Percentiles rank a stretch among this genome's conserved stretches.
Evolutionary conservation across 1,140 invertebrate genomes (phyloP).

Genomic region (Hypsibius dujardini): DNA sequence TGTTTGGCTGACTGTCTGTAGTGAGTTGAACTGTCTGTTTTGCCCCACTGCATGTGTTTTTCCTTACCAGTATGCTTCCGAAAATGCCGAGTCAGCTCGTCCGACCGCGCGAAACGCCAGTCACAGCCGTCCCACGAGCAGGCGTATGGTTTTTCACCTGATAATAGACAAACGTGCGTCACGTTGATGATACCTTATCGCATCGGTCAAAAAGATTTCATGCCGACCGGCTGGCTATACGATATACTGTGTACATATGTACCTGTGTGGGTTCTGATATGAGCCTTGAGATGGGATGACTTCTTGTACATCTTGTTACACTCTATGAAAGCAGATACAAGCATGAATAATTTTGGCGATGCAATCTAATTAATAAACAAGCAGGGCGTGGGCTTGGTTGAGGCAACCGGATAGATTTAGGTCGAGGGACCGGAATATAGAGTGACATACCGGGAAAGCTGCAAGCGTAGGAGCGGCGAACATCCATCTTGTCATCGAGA

Average conservation of each 20-base stretch:
- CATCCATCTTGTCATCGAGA: background rate
- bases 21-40: too few species aligned
- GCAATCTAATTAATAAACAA: background rate
- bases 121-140: constrained; percentile 89
- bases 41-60: too few species aligned
- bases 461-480: background rate
- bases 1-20: too few species aligned
- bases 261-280: constrained; percentile 74
- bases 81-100: constrained; percentile 83
- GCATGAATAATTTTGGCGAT: background rate
- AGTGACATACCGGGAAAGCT: background rate
- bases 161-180: background rate
- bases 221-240: background rate
- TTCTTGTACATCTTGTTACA: constrained; percentile 94
- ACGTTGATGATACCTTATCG: background rate
- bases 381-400: background rate
- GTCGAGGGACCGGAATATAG: background rate
- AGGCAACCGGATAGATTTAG: background rate
- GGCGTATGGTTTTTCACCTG: constrained; percentile 82
- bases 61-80: constrained; percentile 74
- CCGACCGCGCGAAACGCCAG: constrained; percentile 83
- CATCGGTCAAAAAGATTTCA: background rate
- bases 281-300: constrained; percentile 86
- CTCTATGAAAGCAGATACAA: constrained; percentile 34
- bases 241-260: constrained; percentile 23